These are phyloP conservation scores for Xestia ashworthii DNA, from an alignment of 2,888 invertebrate species.

Conservation along the genomic window DNA sequence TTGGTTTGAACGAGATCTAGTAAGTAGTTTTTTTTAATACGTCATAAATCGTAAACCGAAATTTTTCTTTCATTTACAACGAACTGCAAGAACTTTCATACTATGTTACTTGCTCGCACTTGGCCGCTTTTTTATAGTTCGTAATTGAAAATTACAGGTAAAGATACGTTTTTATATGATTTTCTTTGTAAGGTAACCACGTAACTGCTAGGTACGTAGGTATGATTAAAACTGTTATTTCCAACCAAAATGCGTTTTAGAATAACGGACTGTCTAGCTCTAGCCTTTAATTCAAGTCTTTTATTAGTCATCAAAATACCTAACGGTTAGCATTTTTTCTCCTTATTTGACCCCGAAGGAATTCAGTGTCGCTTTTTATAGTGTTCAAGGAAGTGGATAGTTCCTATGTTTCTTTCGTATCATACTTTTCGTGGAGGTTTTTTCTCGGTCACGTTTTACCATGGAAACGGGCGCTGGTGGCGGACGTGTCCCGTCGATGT, in stretches of 20 bases:
- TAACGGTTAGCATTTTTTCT: slow-evolving; percentile 44
- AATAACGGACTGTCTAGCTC: slow-evolving; percentile 42
- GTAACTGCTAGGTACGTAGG: slow-evolving; percentile 13
- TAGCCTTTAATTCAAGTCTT: slow-evolving; percentile 30
- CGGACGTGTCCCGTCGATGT: slow-evolving; percentile 60
- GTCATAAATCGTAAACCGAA: no score
- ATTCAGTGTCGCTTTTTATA: slow-evolving; percentile 44
- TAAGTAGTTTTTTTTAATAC: no score
- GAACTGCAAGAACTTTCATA: no score
- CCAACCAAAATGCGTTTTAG: slow-evolving; percentile 35
- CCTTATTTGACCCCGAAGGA: slow-evolving; percentile 49
- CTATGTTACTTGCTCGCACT: no score
- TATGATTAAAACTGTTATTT: slow-evolving; percentile 52
- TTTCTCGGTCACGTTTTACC: slow-evolving; percentile 73
- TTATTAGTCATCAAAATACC: slow-evolving; percentile 39
- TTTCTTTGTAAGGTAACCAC: slow-evolving; percentile 7
- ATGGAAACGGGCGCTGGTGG: slow-evolving; percentile 59
- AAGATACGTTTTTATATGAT: slow-evolving; percentile 16
- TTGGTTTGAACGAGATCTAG: no score
- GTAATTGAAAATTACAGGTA: slow-evolving; percentile 14
- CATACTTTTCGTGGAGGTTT: slow-evolving; percentile 44
- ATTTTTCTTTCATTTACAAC: no score
- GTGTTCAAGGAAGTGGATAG: slow-evolving; percentile 52
- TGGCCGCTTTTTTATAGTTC: background rate
- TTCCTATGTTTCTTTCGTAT: slow-evolving; percentile 48